These are phyloP conservation scores for Eudyptes chrysolophus DNA, from an alignment of 2,113 vertebrate species.

Conservation along the genomic window DNA sequence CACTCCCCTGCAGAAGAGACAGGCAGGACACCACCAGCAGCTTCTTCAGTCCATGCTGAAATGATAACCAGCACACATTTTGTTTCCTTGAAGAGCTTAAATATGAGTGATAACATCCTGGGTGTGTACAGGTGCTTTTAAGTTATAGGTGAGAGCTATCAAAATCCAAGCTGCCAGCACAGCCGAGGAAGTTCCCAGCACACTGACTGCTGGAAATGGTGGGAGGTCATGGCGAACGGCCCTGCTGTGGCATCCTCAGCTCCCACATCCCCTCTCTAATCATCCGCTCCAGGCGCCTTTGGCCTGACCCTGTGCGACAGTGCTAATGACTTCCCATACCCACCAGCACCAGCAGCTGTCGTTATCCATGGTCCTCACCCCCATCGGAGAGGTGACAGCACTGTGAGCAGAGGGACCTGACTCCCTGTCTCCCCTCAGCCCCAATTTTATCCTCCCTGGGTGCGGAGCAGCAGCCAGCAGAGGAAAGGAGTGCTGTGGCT, in stretches of 20 bases:
- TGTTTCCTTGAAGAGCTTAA: not conserved
- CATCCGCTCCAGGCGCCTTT: not conserved
- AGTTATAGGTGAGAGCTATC: not conserved
- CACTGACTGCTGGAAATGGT: not conserved
- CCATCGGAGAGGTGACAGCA: accelerated
- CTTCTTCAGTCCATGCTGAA: not conserved
- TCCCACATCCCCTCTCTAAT: not conserved
- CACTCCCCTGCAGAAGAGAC: not conserved
- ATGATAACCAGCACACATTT: not conserved
- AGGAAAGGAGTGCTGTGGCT: not conserved
- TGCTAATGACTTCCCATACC: not conserved
- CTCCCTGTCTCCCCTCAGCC: not conserved
- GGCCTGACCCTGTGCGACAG: not conserved
- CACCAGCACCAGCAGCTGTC: not conserved
- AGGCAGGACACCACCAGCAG: not conserved
- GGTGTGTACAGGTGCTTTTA: not conserved
- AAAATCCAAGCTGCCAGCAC: not conserved
- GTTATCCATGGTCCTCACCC: not conserved
- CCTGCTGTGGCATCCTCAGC: not conserved
- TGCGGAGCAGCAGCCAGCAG: not conserved
- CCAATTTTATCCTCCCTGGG: accelerated
- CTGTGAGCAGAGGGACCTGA: not conserved
- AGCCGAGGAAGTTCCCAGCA: not conserved
- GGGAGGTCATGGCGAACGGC: not conserved
- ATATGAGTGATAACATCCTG: not conserved